Base-by-base conservation (phyloP, 2,888 invertebrate genomes). In the Trissolcus brochymenae region DNA sequence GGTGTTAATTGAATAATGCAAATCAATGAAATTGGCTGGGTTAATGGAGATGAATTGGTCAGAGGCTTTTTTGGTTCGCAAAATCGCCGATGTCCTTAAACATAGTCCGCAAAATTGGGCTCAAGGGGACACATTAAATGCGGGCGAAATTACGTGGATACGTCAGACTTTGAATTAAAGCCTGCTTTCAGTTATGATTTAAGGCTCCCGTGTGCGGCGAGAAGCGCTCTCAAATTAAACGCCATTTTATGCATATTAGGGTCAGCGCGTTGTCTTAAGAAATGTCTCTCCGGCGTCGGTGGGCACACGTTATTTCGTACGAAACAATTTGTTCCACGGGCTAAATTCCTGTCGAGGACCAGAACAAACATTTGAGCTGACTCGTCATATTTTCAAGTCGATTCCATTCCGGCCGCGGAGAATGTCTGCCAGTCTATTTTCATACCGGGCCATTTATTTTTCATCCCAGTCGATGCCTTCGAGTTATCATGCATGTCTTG, bases 51-150 rank as follows among this genome's bases (percentile, higher is more conserved):
- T 35, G 2, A 35, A 35, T 35, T 35, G 35, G 35, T 9, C 35
- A 35, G 35, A 14, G 46, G 46, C 46, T 46, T 46, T 46, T 46
- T 46, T 4, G 14, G 11, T 35, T 9, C 2, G 35, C 35, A 9
- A 35, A 35, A 35, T 35, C 35, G 35, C 11, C 35, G 35, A 21
- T 41, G 17, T 19, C 17, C 16, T 50, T 17, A 19, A 11, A 53
- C 50, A 72, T 16, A 19, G 14, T 17, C 14, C 56, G 13, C 43
- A 61, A 61, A 73, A 35, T 60, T 43, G 75, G 59, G 75, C 41
- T 70, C 75, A 75, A 75, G 75, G 75, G 59, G 21, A 70, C 57
- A n/a, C 29, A 43, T 60, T 73, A 66, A 66, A 61, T 56, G 49
- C 41, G 35, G 56, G 19, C 60, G 50, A 66, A 66, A 59, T 66